phyloP scores from a whole-genome alignment of 2,888 invertebrate species.

The Apoda limacodes region DNA sequence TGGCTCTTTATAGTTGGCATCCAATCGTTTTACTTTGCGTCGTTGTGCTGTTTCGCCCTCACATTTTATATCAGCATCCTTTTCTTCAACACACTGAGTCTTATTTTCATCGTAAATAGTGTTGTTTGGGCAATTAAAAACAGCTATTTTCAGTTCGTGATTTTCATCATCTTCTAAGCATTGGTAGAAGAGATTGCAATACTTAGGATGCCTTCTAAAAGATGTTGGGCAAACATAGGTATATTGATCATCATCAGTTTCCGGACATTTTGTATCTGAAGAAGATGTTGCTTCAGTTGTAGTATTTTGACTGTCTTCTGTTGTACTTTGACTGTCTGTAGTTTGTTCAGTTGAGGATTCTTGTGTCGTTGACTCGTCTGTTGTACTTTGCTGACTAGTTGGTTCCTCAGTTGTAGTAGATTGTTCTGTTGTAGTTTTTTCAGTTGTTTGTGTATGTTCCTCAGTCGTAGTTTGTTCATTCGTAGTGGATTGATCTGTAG shows the following conservation, averaged over 20 bases:
- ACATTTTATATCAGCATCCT: slow-evolving; percentile 68
- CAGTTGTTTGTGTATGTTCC: slow-evolving; percentile 25
- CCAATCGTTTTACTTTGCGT: slow-evolving; percentile 65
- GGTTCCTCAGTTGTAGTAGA: slow-evolving; percentile 25
- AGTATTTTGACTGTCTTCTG: slow-evolving; percentile 20
- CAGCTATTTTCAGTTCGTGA: slow-evolving; percentile 79
- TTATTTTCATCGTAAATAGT: slow-evolving; percentile 81
- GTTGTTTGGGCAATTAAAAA: slow-evolving; percentile 81
- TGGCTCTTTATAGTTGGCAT: slow-evolving; percentile 63
- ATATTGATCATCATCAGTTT: slow-evolving; percentile 77
- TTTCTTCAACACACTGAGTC: slow-evolving; percentile 77
- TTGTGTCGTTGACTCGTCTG: slow-evolving; percentile 20
- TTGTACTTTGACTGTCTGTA: slow-evolving; percentile 23
- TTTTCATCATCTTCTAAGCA: slow-evolving; percentile 75
- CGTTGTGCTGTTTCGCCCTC: slow-evolving; percentile 65
- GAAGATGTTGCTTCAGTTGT: slow-evolving; percentile 17
- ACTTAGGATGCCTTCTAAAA: slow-evolving; percentile 84
- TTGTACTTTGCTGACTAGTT: slow-evolving; percentile 18
- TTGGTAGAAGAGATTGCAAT: slow-evolving; percentile 87
- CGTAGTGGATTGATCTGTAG: slow-evolving; percentile 24
- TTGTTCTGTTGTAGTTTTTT: slow-evolving; percentile 20
- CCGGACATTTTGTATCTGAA: slow-evolving; percentile 52
- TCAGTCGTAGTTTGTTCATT: slow-evolving; percentile 24
- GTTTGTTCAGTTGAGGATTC: slow-evolving; percentile 22
- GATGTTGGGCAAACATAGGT: slow-evolving; percentile 84